Percentiles rank a stretch among this genome's conserved stretches.
These are phyloP conservation scores for Climacteris rufus DNA, from an alignment of 2,113 vertebrate genomes.

Conservation along the genomic window DNA sequence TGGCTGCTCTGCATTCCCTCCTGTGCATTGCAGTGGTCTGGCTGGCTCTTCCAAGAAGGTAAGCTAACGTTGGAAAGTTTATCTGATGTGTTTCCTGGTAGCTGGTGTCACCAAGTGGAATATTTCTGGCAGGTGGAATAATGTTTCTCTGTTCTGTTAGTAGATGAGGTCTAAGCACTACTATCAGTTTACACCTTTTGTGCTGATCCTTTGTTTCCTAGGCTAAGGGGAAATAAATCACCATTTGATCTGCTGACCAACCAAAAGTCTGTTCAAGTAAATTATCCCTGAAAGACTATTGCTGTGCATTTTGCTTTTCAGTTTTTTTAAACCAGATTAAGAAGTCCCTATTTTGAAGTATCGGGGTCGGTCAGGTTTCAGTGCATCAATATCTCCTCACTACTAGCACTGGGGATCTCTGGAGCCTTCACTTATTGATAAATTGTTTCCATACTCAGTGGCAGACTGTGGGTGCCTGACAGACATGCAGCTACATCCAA, in stretches of 20 bases:
- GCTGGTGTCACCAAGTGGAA: neutral
- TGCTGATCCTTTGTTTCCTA: constrained; percentile 2
- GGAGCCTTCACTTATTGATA: neutral
- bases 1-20: neutral
- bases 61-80: neutral
- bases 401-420: neutral
- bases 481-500: neutral
- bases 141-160: neutral
- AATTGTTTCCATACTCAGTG: neutral
- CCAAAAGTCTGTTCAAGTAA: neutral
- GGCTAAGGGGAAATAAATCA: constrained; percentile 9
- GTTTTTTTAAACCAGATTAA: neutral
- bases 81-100: neutral
- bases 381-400: neutral
- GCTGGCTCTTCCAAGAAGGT: neutral
- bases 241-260: neutral
- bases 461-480: neutral
- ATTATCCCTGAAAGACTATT: neutral
- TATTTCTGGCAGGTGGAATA: neutral
- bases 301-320: neutral
- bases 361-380: neutral
- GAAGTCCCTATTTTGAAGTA: neutral
- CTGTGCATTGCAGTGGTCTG: neutral
- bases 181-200: neutral
- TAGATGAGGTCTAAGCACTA: neutral